Evolutionary conservation across 2,888 invertebrate species (phyloP).

Genomic region (Lapara coniferarum): DNA sequence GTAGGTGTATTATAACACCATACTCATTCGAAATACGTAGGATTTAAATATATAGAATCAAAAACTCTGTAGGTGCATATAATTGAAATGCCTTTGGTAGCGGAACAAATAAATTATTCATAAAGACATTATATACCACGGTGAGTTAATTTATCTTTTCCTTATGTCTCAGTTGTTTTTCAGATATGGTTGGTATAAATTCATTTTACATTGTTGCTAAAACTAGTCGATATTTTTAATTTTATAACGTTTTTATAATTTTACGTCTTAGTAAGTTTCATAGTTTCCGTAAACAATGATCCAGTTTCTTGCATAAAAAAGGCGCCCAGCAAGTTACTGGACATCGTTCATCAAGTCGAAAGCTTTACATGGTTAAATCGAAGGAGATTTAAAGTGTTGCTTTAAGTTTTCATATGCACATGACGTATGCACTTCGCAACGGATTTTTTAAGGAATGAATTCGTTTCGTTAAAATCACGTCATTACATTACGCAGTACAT

Average conservation of each 20-base stretch:
- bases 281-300: conserved; percentile 13
- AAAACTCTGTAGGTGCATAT: conserved; percentile 2
- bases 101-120: conserved; percentile 12
- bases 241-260: neutral
- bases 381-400: neutral
- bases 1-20: neutral
- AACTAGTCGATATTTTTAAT: neutral
- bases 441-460: too few species aligned
- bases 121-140: neutral
- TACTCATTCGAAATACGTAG: neutral
- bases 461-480: too few species aligned
- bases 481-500: too few species aligned
- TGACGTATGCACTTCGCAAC: neutral
- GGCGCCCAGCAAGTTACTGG: neutral
- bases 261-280: neutral
- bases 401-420: conserved; percentile 10
- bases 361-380: neutral
- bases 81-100: neutral
- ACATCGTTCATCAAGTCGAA: conserved; percentile 11
- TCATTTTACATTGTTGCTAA: neutral
- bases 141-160: conserved; percentile 9
- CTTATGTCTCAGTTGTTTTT: neutral
- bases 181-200: neutral
- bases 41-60: conserved; percentile 8
- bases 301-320: neutral